Base-by-base conservation (phyloP, 1,140 invertebrate species). In the Nebria ingens region DNA sequence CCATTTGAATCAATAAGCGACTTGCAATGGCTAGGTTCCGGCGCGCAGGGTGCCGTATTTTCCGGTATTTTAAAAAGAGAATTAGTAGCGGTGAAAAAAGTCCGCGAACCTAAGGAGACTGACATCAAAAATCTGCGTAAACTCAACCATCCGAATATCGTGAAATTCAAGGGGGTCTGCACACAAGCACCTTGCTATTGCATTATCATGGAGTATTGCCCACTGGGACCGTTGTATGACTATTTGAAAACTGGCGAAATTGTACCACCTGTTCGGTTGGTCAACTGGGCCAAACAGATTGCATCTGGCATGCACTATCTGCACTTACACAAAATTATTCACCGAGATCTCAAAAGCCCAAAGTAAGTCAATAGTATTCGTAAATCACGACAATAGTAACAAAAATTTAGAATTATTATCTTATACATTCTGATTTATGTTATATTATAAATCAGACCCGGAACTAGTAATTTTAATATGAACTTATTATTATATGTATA, bases 131-230 rank as follows among this genome's bases (percentile, higher is more conserved):
- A 98, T 72, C 76, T 99, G 21, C 76, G 89, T 42, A 95, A 97
- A 73, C 79, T 99, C 21, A 94, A 97, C 68, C 95, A 99, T 72
- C 87, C 90, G 3, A 98, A 98, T 69, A 93, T 98, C 64, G 93
- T 98, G 50, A 85, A 91, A 66, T 98, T 98, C 67, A 91, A 89
- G 81, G 96, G 93, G 40, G 88, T 97, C 3, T 97, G 92, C 68
- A 95, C 89, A 0, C 85, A 93, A 67, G 81, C 90, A n/a, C 93
- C 93, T 2, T 89, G 87, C 64, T 97, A 87, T 68, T 97, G 93
- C 71, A 91, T 99, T 61, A 84, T 98, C 17, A 99, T 99, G 96
- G 96, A 98, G 70, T 98, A 85, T 72, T 98, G 96, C 70, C 91
- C 93, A 1, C 91, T 91, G 68, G 96, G 96, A 11, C 89, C 93